Evolutionary conservation across 1,140 invertebrate species (phyloP).

Genomic region (Spodoptera litura): DNA sequence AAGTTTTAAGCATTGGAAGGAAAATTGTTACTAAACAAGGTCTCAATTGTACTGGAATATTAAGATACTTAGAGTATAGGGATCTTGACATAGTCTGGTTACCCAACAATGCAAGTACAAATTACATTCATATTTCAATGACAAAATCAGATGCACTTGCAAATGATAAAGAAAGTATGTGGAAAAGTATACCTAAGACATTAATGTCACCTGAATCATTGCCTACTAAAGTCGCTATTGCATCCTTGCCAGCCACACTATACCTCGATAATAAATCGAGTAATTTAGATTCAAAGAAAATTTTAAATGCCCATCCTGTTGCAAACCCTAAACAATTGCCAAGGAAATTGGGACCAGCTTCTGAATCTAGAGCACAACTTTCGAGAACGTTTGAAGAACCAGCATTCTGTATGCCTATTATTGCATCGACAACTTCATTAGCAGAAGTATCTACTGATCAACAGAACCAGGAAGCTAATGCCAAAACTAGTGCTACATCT

Average conservation of each 20-base stretch:
- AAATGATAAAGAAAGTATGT: slow-evolving; percentile 48
- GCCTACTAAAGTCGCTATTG: background rate
- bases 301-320: slow-evolving; percentile 75
- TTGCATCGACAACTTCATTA: slow-evolving; percentile 69
- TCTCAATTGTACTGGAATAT: slow-evolving; percentile 69
- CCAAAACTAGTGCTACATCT: background rate
- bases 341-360: slow-evolving; percentile 56
- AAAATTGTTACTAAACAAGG: slow-evolving; percentile 69
- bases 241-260: background rate
- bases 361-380: background rate
- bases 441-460: slow-evolving; percentile 48
- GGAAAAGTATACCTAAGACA: slow-evolving; percentile 51
- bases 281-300: slow-evolving; percentile 50
- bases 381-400: slow-evolving; percentile 24
- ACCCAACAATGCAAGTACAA: slow-evolving; percentile 47
- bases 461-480: slow-evolving; percentile 21
- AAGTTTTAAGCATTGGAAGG: slow-evolving; percentile 75
- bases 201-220: background rate
- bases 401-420: slow-evolving; percentile 61
- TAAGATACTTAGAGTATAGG: slow-evolving; percentile 74
- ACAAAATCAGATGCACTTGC: slow-evolving; percentile 54
- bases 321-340: slow-evolving; percentile 77
- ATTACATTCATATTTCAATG: slow-evolving; percentile 60
- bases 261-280: background rate
- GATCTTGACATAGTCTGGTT: slow-evolving; percentile 71